A percentile compares a stretch with the other conserved stretches of the same genome.
These are phyloP conservation scores for Pygathrix nemaeus DNA, from an alignment of 2,113 vertebrate species.

Conservation along the genomic window DNA sequence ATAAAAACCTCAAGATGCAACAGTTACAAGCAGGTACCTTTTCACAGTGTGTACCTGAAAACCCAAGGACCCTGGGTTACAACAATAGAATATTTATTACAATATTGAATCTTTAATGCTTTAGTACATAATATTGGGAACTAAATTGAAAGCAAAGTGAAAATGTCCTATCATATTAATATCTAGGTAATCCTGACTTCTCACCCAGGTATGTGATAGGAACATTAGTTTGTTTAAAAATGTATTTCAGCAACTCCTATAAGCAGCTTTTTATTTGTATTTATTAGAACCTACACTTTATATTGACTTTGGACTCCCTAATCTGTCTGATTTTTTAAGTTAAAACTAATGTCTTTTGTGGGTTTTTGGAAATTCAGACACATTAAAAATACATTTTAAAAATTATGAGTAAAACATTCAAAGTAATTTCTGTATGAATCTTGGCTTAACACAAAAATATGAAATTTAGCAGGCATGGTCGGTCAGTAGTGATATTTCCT, in stretches of 20 bases:
- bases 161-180: not conserved
- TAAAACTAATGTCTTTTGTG: not conserved
- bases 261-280: not conserved
- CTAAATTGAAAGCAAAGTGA: constrained; percentile 52
- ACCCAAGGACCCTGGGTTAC: not conserved
- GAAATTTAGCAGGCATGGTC: not conserved
- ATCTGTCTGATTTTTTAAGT: constrained; percentile 10
- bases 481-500: not conserved
- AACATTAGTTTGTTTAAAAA: constrained; percentile 33
- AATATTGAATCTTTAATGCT: not conserved
- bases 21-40: not conserved
- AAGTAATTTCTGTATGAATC: not conserved
- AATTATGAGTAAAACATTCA: not conserved
- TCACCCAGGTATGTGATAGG: not conserved
- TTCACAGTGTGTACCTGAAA: not conserved
- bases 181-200: not conserved
- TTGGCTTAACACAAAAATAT: not conserved
- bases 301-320: not conserved
- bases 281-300: constrained; percentile 26
- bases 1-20: not conserved
- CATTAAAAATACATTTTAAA: constrained; percentile 35
- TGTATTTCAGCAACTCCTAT: not conserved
- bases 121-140: not conserved
- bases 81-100: not conserved
- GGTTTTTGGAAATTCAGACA: not conserved